phyloP scores from a whole-genome alignment of 2,113 vertebrate species.

The Sarotherodon lohbergeri region DNA sequence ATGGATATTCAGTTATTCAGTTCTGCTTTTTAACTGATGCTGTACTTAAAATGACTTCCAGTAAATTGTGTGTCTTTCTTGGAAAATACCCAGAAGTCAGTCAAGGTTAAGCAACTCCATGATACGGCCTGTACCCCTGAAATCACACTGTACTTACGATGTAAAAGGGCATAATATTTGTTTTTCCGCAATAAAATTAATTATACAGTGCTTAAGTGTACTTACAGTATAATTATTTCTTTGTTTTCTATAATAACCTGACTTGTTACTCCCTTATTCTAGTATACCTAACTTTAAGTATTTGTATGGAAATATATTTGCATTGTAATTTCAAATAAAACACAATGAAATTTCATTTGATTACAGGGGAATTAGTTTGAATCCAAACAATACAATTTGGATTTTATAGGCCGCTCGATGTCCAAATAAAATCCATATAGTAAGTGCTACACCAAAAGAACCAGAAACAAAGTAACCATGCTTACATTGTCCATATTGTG shows the following conservation, averaged over 20 bases:
- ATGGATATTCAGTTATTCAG: too few species aligned
- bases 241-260: not conserved
- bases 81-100: not conserved
- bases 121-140: accelerated
- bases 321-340: not conserved
- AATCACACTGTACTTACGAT: accelerated
- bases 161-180: not conserved
- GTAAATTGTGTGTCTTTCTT: not conserved
- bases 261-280: not conserved
- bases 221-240: not conserved
- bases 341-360: not conserved
- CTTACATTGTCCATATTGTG: accelerated
- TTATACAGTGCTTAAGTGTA: not conserved
- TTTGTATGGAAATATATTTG: not conserved
- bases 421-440: not conserved
- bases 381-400: accelerated
- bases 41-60: not conserved
- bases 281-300: not conserved
- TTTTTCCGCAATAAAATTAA: not conserved
- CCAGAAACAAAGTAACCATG: not conserved
- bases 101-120: not conserved
- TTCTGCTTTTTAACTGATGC: too few species aligned
- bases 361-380: not conserved
- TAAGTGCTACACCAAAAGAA: accelerated
- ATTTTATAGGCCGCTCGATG: accelerated